phyloP scores from a whole-genome alignment of 1,140 invertebrate genomes.

The Drosophila cardini region DNA sequence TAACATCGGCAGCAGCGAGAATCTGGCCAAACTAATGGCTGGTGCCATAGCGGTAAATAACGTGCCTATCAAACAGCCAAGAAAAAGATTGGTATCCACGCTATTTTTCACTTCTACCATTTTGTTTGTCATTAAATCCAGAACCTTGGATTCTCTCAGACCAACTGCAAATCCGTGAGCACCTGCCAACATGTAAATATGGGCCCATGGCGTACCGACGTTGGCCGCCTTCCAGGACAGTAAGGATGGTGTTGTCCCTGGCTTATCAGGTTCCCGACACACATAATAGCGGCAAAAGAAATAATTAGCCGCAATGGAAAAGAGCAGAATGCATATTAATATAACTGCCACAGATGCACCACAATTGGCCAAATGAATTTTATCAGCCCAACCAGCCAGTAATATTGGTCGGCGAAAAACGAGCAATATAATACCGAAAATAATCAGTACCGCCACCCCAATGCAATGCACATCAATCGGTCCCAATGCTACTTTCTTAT shows the following conservation, averaged over 20 bases:
- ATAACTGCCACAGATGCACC: conserved; percentile 31
- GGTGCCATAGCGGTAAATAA: conserved; percentile 28
- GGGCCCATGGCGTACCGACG: conserved; percentile 46
- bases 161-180: neutral
- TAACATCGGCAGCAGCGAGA: conserved; percentile 9
- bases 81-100: rapidly evolving
- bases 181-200: conserved; percentile 60
- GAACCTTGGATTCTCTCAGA: neutral
- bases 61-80: conserved; percentile 9
- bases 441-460: neutral
- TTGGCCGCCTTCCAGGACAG: conserved; percentile 50
- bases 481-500: conserved; percentile 34
- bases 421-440: conserved; percentile 1
- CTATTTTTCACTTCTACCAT: neutral
- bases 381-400: neutral
- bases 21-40: neutral
- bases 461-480: conserved; percentile 21
- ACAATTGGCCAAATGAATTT: rapidly evolving
- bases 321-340: conserved; percentile 8
- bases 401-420: conserved; percentile 6
- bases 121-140: neutral
- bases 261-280: conserved; percentile 39
- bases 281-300: conserved; percentile 59
- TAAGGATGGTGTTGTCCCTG: conserved; percentile 33
- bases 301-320: conserved; percentile 54